phyloP scores from a whole-genome alignment of 2,888 invertebrate genomes.

The Salpingus planirostris region DNA sequence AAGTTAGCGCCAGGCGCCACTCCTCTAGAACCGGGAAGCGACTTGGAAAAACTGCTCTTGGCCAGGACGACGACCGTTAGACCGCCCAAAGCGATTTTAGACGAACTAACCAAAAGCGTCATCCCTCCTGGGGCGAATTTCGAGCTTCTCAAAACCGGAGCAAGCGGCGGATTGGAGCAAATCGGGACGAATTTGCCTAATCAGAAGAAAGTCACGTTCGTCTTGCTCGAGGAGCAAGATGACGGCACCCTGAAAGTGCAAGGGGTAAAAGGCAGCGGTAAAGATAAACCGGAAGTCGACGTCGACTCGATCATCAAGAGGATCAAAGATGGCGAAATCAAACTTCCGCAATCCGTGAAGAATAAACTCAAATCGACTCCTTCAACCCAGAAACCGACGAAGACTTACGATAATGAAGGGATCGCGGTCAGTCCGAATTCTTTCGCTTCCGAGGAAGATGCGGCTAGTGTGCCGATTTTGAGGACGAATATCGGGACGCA shows the following conservation, averaged over 20 bases:
- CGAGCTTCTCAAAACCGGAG: constrained; percentile 69
- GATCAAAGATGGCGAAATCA: constrained; percentile 74
- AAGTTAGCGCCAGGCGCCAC: constrained; percentile 49
- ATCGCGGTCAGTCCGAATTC: constrained; percentile 36
- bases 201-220: constrained; percentile 78
- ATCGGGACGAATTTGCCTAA: constrained; percentile 53
- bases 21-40: constrained; percentile 39
- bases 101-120: constrained; percentile 71
- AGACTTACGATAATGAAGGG: constrained; percentile 13
- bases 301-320: constrained; percentile 72
- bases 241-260: constrained; percentile 81
- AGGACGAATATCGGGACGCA: constrained; percentile 30
- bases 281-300: constrained; percentile 62
- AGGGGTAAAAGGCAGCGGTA: constrained; percentile 69
- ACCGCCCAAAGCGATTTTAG: constrained; percentile 60
- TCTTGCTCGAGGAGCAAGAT: constrained; percentile 75
- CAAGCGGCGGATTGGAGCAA: constrained; percentile 63
- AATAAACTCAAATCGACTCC: constrained; percentile 18
- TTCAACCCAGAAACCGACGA: constrained; percentile 22
- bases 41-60: constrained; percentile 33
- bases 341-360: constrained; percentile 55
- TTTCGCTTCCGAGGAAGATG: constrained; percentile 25
- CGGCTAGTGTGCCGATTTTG: constrained; percentile 22
- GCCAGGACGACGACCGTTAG: constrained; percentile 40
- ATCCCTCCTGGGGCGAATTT: constrained; percentile 72